Evolutionary conservation across 2,113 vertebrate species (phyloP).

Genomic region (Malurus elegans): DNA sequence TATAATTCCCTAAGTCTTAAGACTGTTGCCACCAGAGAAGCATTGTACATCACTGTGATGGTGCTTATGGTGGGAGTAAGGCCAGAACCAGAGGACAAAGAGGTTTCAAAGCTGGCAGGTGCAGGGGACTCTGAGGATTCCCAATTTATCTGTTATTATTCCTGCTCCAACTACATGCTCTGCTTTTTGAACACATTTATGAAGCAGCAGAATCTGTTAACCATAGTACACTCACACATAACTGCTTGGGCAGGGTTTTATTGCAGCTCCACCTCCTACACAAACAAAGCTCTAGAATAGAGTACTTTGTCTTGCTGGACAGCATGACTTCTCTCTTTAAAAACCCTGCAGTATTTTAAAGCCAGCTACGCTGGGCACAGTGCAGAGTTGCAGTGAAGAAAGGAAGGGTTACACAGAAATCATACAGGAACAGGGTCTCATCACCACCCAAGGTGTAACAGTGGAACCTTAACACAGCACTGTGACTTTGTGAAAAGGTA

Average conservation of each 20-base stretch:
- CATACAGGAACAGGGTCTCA: not conserved
- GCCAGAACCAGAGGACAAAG: not conserved
- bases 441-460: rapidly evolving
- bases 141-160: not conserved
- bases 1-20: not conserved
- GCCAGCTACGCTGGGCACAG: not conserved
- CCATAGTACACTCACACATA: not conserved
- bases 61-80: not conserved
- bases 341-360: not conserved
- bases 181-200: not conserved
- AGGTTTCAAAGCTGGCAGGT: not conserved
- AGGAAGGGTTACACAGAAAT: not conserved
- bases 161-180: not conserved
- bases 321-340: not conserved
- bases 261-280: not conserved
- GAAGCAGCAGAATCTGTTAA: not conserved
- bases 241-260: not conserved
- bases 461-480: not conserved
- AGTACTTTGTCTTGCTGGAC: not conserved
- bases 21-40: not conserved
- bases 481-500: not conserved
- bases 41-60: rapidly evolving
- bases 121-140: not conserved
- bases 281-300: not conserved
- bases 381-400: not conserved